Base-by-base conservation (phyloP, 1,140 invertebrate genomes). In the Drosophila auraria region DNA sequence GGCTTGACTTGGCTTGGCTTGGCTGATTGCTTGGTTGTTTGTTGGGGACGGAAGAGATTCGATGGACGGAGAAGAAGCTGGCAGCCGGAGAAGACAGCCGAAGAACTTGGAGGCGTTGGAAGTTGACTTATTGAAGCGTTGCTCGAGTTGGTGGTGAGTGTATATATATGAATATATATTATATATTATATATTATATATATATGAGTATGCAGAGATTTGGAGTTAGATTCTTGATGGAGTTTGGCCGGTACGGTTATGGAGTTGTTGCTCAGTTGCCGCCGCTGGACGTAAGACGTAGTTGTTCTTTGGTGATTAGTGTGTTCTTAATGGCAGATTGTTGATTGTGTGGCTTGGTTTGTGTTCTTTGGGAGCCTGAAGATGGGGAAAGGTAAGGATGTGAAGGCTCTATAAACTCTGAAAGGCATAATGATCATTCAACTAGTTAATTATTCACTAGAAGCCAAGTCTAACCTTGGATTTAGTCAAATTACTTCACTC, bases 241-340 rank as follows among this genome's bases (percentile, higher is more conserved):
- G 50, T 42, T 40, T 42, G 50, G 65, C 56, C 42, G 30, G 23
- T 57, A 40, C 54, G 54, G 36, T 57, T 53, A 49, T 51, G 33
- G 38, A 77, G 58, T 72, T 78, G 58, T 72, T 78, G 62, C 72
- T 70, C 69, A 69, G 54, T 83, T 83, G 80, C 58, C 65, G 73
- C 53, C 50, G 68, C 56, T 69, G 63, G n/a, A n/a, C n/a, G n/a
- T n/a, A n/a, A n/a, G n/a, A 69, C 63, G 68, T 50, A 59, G 60
- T 83, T 79, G 50, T 42, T 78, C 58, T 60, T 65, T 59, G 73
- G 58, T 77, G 78, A 54, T 73, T 68, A 45, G 72, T 84, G 27
- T 30, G 75, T 90, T 66, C 51, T 68, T 74, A 73, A 66, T 78
- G 44, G 44, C 53, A 42, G 47, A 58, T 61, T 65, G 59, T 73